These are phyloP conservation scores for Typhlomys cinereus DNA, from an alignment of 2,113 vertebrate genomes.

Conservation along the genomic window DNA sequence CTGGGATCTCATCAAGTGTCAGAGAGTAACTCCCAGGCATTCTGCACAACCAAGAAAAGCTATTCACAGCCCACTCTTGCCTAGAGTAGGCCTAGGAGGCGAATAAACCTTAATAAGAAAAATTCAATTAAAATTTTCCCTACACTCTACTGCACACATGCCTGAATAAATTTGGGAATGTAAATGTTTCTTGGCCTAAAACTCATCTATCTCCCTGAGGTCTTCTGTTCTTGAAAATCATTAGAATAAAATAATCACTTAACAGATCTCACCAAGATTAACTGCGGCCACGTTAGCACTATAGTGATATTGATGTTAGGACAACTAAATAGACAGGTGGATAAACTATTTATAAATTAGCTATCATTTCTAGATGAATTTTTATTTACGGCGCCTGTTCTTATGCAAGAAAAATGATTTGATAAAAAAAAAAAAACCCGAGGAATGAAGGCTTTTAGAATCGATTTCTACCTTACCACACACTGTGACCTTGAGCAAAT, in stretches of 20 bases:
- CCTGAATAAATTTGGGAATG: neutral
- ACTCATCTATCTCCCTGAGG: neutral
- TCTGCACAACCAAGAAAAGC: neutral
- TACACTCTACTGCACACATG: neutral
- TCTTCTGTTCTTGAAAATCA: conserved; percentile 29
- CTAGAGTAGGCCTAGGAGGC: neutral
- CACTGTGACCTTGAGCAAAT: conserved; percentile 67
- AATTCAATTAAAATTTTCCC: neutral
- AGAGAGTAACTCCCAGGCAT: neutral
- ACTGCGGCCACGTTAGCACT: neutral
- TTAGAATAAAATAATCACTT: conserved; percentile 47
- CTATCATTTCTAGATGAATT: neutral
- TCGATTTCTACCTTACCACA: conserved; percentile 53
- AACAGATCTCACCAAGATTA: neutral
- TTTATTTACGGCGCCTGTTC: conserved; percentile 17
- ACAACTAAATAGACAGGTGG: neutral
- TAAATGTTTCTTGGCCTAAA: conserved; percentile 34
- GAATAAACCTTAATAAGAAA: conserved; percentile 2
- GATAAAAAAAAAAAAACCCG: conserved; percentile 1
- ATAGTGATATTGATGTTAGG: neutral
- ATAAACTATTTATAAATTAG: conserved; percentile 3
- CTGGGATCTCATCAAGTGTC: neutral
- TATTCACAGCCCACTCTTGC: neutral
- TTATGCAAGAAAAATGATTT: neutral
- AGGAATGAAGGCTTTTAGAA: conserved; percentile 33